These are phyloP conservation scores for Netelia inedita DNA, from an alignment of 2,888 invertebrate genomes.

Conservation along the genomic window DNA sequence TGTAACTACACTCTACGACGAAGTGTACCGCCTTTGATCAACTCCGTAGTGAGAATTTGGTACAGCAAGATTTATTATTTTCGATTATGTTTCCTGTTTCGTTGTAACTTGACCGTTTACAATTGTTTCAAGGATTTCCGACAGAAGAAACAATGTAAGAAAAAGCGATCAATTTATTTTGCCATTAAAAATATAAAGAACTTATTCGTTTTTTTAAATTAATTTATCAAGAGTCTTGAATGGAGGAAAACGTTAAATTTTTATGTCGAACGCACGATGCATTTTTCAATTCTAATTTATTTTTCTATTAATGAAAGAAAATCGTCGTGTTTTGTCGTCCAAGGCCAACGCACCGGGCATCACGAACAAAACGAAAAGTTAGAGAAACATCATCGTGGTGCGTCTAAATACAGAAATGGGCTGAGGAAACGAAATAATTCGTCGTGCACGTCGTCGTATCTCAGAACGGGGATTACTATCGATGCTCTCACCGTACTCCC, in stretches of 20 bases:
- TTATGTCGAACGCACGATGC: too few relatives aligned
- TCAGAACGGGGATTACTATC: conserved; percentile 61
- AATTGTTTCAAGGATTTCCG: neutral
- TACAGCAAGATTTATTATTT: conserved; percentile 41
- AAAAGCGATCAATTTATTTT: too few relatives aligned
- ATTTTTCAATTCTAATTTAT: too few relatives aligned
- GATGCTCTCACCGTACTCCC: conserved; percentile 36
- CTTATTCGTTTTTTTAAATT: neutral
- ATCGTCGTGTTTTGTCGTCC: neutral
- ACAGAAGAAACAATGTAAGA: neutral
- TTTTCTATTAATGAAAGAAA: too few relatives aligned
- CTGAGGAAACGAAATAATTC: conserved; percentile 61
- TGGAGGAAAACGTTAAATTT: neutral
- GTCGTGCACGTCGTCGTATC: conserved; percentile 57
- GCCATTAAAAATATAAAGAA: neutral
- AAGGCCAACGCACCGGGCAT: conserved; percentile 12
- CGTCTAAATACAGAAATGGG: conserved; percentile 65
- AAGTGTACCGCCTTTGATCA: conserved; percentile 42
- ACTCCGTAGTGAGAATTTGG: conserved; percentile 1
- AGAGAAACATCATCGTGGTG: conserved; percentile 19
- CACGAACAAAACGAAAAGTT: neutral
- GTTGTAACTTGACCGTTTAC: neutral
- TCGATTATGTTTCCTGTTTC: conserved; percentile 31
- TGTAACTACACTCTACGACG: conserved; percentile 43
- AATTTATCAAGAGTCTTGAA: neutral